Percentiles rank a stretch among this genome's conserved stretches.
phyloP scores from a whole-genome alignment of 1,140 invertebrate species.

The Monochamus saltuarius region DNA sequence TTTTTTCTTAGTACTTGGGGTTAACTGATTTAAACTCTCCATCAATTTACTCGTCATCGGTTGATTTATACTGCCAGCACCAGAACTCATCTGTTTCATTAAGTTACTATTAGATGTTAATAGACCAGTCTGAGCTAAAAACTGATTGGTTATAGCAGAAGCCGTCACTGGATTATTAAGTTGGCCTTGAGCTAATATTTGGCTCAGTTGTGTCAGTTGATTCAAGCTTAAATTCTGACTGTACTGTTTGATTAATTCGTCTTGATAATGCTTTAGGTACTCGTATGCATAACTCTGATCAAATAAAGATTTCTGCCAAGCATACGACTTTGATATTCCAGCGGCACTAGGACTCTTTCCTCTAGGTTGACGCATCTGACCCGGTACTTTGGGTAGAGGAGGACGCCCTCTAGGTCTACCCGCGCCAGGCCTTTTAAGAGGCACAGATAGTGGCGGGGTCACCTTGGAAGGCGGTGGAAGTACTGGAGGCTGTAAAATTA shows the following conservation, averaged over 20 bases:
- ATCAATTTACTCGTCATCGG: not conserved
- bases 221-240: slow-evolving; percentile 40
- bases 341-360: slow-evolving; percentile 28
- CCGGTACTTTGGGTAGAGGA: slow-evolving; percentile 42
- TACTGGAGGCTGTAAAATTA: slow-evolving; percentile 36
- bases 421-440: slow-evolving; percentile 38
- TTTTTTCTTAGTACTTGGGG: slow-evolving; percentile 13
- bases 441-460: slow-evolving; percentile 9
- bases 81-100: slow-evolving; percentile 26
- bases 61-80: not conserved
- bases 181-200: slow-evolving; percentile 32
- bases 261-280: slow-evolving; percentile 47
- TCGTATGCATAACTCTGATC: slow-evolving; percentile 31
- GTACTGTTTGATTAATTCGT: slow-evolving; percentile 48
- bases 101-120: slow-evolving; percentile 18
- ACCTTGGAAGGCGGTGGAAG: slow-evolving; percentile 38
- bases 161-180: slow-evolving; percentile 31
- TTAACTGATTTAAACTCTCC: slow-evolving; percentile 12
- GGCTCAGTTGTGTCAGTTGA: slow-evolving; percentile 37
- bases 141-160: slow-evolving; percentile 26
- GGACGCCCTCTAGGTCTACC: slow-evolving; percentile 48
- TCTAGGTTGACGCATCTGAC: slow-evolving; percentile 33
- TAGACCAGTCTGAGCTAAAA: slow-evolving; percentile 24
- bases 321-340: slow-evolving; percentile 24
- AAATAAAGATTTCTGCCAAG: slow-evolving; percentile 35